Evolutionary conservation across 2,888 invertebrate genomes (phyloP).

Genomic region (Deroplatys truncata): DNA sequence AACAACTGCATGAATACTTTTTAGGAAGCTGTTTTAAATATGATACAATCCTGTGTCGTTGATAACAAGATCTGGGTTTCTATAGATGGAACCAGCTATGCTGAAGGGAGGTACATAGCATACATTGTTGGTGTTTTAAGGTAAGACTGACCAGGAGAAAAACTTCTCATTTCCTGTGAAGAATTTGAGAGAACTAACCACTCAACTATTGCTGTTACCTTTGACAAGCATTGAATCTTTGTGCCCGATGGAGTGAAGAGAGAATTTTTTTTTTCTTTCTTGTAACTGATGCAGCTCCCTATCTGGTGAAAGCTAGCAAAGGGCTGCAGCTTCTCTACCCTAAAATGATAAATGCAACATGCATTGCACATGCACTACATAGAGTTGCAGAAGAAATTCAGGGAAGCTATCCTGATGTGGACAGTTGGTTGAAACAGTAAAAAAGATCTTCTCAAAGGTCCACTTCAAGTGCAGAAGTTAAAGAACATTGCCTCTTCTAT

Average conservation of each 20-base stretch:
- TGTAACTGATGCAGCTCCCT: not conserved
- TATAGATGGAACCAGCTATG: not conserved
- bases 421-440: not conserved
- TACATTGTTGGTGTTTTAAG: not conserved
- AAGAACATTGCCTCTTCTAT: not conserved
- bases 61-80: not conserved
- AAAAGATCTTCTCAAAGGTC: not conserved
- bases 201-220: not conserved
- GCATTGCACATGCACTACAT: no score
- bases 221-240: not conserved
- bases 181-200: not conserved
- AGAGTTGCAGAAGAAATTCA: not conserved
- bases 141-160: not conserved
- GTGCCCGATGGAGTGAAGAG: not conserved
- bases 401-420: not conserved
- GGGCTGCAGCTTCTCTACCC: not conserved
- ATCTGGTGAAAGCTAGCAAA: no score
- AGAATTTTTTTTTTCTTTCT: not conserved
- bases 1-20: not conserved
- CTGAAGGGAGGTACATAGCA: no score
- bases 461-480: not conserved
- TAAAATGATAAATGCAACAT: not conserved
- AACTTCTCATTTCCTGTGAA: not conserved
- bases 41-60: not conserved
- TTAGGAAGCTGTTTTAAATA: not conserved